A percentile compares a stretch with the other conserved stretches of the same genome.
Conservation (phyloP, 2,113 vertebrate genomes). For the Elephantulus edwardii region DNA sequence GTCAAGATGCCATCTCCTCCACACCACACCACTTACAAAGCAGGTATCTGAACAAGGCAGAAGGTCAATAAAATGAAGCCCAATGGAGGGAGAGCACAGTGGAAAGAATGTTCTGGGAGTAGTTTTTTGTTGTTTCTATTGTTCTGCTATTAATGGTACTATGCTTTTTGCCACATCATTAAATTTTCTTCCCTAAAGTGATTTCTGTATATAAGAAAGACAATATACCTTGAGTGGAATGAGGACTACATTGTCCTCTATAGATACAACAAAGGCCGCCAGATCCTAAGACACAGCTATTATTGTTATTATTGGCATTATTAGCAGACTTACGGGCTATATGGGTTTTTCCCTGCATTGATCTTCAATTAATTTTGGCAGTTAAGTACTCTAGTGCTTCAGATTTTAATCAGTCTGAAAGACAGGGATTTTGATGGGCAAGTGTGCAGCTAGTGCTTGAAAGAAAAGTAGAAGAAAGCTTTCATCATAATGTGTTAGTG, state of each 20-base stretch:
- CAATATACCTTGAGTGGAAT: neutral
- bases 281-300: slow-evolving; percentile 8
- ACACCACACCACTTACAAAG: slow-evolving; percentile 47
- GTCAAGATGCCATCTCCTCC: slow-evolving; percentile 58
- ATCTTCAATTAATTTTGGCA: slow-evolving; percentile 47
- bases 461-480: slow-evolving; percentile 45
- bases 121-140: neutral
- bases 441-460: neutral
- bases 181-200: neutral
- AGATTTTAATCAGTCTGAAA: slow-evolving; percentile 60
- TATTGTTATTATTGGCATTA: neutral
- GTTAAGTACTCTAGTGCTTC: slow-evolving; percentile 38
- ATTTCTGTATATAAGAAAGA: slow-evolving; percentile 34
- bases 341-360: neutral
- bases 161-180: neutral
- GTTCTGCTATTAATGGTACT: neutral
- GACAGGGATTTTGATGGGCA: slow-evolving; percentile 17
- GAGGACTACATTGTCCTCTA: neutral
- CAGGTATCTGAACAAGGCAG: slow-evolving; percentile 29
- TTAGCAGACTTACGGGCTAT: neutral
- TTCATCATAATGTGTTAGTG: slow-evolving; percentile 28
- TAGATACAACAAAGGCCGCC: neutral
- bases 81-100: neutral
- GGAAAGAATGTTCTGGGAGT: slow-evolving; percentile 8
- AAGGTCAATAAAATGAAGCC: slow-evolving; percentile 1